Conservation (phyloP, 2,888 invertebrate genomes). For the Villa cingulata region DNA sequence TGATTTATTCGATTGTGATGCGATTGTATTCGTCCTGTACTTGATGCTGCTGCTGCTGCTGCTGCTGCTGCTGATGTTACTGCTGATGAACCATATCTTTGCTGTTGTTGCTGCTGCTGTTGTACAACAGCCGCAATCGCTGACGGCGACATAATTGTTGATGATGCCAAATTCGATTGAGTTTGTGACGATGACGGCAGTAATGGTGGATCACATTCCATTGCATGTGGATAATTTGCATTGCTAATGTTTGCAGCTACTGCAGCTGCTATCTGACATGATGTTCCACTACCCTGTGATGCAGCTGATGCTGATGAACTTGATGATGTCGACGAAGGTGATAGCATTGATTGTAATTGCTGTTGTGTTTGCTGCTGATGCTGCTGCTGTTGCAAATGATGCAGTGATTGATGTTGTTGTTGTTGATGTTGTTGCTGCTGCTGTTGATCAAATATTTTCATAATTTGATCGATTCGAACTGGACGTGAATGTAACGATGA, state of each 20-base stretch:
- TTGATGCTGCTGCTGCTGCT: slow-evolving; percentile 14
- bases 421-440: slow-evolving; percentile 15
- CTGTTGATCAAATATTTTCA: slow-evolving; percentile 19
- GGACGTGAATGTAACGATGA: slow-evolving; percentile 16
- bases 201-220: slow-evolving; percentile 66
- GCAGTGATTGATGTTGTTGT: slow-evolving; percentile 8
- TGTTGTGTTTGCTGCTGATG: slow-evolving; percentile 24
- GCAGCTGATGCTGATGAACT: slow-evolving; percentile 15
- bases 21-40: slow-evolving; percentile 18
- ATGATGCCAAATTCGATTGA: not conserved
- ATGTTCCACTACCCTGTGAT: slow-evolving; percentile 11
- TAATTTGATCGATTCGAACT: slow-evolving; percentile 19
- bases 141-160: slow-evolving; percentile 21
- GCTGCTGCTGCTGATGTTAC: too few relatives aligned
- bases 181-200: slow-evolving; percentile 23
- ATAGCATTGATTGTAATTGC: slow-evolving; percentile 22
- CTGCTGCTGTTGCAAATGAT: slow-evolving; percentile 16
- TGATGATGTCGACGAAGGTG: slow-evolving; percentile 16
- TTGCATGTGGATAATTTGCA: slow-evolving; percentile 41
- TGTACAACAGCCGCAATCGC: slow-evolving; percentile 16
- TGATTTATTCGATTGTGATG: slow-evolving; percentile 16
- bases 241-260: slow-evolving; percentile 12
- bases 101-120: slow-evolving; percentile 3
- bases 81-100: slow-evolving; percentile 13
- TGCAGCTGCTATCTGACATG: slow-evolving; percentile 13